phyloP scores from a whole-genome alignment of 1,140 invertebrate genomes.

The Diuraphis noxia region DNA sequence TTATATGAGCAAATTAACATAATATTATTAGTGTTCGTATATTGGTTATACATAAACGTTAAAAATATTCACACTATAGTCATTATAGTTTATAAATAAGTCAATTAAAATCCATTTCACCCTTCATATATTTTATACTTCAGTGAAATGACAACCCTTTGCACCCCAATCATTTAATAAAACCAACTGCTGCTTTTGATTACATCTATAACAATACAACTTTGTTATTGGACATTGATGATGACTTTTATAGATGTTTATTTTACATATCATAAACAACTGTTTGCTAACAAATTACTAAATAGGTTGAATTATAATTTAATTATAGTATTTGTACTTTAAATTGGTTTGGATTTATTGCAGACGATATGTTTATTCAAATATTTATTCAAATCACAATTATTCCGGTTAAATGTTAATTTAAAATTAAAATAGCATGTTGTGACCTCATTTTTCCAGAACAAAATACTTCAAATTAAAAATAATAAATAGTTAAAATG shows the following conservation, averaged over 20 bases:
- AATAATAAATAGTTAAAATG: not conserved
- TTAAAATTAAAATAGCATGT: not conserved
- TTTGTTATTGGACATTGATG: not conserved
- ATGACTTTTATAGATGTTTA: not conserved
- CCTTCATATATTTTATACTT: not conserved
- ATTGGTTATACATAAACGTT: not conserved
- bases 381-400: not conserved
- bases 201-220: constrained; percentile 6
- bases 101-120: constrained; percentile 1
- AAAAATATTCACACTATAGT: not conserved
- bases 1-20: not conserved
- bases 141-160: constrained; percentile 12
- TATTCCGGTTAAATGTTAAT: too few relatives aligned
- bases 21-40: not conserved
- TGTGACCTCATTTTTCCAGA: not conserved
- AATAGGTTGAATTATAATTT: not conserved
- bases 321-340: not conserved
- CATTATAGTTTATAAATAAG: not conserved
- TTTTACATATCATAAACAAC: not conserved
- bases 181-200: constrained; percentile 20
- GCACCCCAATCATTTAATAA: constrained; percentile 14
- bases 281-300: not conserved
- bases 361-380: too few relatives aligned
- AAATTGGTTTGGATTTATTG: not conserved
- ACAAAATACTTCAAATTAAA: not conserved